Percentiles rank a stretch among this genome's conserved stretches.
These are phyloP conservation scores for Caenorhabditis drosophilae DNA, from an alignment of 2,888 invertebrate genomes.

Conservation along the genomic window DNA sequence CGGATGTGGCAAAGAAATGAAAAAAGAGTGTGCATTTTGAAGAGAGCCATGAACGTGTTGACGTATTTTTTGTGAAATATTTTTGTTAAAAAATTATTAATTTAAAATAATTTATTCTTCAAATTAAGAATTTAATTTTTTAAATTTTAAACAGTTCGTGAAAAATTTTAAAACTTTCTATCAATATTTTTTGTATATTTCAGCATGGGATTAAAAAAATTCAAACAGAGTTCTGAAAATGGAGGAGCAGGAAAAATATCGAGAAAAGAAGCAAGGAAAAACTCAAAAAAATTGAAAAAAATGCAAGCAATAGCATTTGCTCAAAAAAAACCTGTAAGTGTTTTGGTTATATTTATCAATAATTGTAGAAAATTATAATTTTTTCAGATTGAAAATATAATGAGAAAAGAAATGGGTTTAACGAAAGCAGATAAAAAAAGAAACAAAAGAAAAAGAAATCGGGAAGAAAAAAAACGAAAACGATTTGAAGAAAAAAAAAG, in stretches of 20 bases:
- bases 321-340: constrained; percentile 24
- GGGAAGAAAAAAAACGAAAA: constrained; percentile 18
- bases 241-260: constrained; percentile 9
- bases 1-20: too few species aligned
- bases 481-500: constrained; percentile 10
- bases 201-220: neutral
- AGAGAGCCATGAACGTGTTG: too few species aligned
- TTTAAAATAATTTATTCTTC: too few species aligned
- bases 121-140: too few species aligned
- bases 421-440: constrained; percentile 39
- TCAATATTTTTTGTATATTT: too few species aligned
- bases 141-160: too few species aligned
- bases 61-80: too few species aligned
- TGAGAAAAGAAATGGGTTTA: constrained; percentile 34
- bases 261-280: constrained; percentile 44
- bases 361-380: neutral
- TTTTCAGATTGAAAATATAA: constrained; percentile 45
- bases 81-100: too few species aligned
- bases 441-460: constrained; percentile 29
- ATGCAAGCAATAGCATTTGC: constrained; percentile 44
- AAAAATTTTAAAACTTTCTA: too few species aligned
- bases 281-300: constrained; percentile 50
- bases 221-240: neutral
- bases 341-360: neutral
- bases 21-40: too few species aligned